Evolutionary conservation across 2,797 vertebrate species (phyloP).

Genomic region (Macroramphosus scolopax): DNA sequence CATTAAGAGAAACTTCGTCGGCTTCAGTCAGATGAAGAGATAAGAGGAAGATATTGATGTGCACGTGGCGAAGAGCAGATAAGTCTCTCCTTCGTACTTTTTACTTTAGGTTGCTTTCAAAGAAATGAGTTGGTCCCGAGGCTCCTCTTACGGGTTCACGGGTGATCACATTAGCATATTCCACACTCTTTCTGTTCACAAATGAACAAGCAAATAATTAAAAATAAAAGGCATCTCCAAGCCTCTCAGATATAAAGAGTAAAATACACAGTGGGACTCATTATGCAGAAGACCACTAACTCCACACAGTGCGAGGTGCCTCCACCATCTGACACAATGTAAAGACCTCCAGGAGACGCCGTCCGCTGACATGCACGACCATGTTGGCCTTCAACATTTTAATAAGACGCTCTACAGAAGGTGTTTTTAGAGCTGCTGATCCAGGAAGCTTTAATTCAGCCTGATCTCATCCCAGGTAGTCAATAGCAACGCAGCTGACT

Average conservation of each 20-base stretch:
- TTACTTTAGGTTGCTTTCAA: not conserved
- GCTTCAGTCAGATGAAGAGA: no score
- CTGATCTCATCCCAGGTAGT: no score
- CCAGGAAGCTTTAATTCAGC: no score
- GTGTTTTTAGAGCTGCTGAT: no score
- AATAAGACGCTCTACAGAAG: no score
- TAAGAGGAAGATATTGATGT: no score
- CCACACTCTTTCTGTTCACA: constrained; percentile 17
- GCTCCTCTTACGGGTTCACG: constrained; percentile 34
- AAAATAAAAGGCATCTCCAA: constrained; percentile 13
- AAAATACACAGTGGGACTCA: constrained; percentile 49
- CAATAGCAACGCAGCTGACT: no score
- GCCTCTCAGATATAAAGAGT: constrained; percentile 19
- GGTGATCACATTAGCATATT: constrained; percentile 35
- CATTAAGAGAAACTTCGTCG: no score
- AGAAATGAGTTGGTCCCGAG: not conserved
- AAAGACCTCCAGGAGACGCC: constrained; percentile 5
- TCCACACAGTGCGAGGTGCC: constrained; percentile 4
- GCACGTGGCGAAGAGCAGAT: no score
- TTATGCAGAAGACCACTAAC: constrained; percentile 40
- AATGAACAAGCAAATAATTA: constrained; percentile 16
- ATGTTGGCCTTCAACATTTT: no score
- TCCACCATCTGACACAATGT: constrained; percentile 16
- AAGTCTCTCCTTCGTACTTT: no score
- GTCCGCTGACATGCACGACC: no score